Base-by-base conservation (phyloP, 1,140 invertebrate species). In the Drosophila bocki region DNA sequence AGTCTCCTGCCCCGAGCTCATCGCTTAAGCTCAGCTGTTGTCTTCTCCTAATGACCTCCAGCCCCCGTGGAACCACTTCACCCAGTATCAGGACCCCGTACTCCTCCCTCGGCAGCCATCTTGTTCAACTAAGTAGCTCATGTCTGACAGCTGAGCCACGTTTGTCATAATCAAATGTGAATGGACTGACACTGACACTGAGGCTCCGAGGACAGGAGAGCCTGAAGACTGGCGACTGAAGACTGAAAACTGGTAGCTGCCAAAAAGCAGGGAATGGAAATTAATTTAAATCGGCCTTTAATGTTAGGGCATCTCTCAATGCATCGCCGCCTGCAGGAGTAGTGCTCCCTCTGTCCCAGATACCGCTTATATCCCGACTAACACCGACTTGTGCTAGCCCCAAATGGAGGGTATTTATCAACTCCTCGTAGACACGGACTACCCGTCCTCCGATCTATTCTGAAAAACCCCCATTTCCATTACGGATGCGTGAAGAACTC, bases 211-310 rank as follows among this genome's bases (percentile, higher is more conserved):
- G 15, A 45, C 77, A 51, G 63, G 32, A 54, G 45, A 29, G 51
- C 47, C 35, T 29, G 44, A 33, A 41, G 26, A 50, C 57, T 47
- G 57, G 41, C 17, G 53, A 32, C 61, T 12, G 13, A 7, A n/a
- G 15, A 51, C 61, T 65, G 56, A 72, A 81, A 80, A 81, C 79
- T 78, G 67, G 80, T 80, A 82, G 80, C 59, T 75, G 78, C 81
- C 78, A 74, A 65, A 67, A 68, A 80, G 57, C 75, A 77, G 60
- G 70, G 81, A 87, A 60, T 65, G 69, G 67, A 87, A 92, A 92
- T 92, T 92, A 83, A 83, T 91, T 92, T 90, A 92, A 92, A 92
- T 92, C 83, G 84, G 68, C 75, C 85, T 92, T 90, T 92, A 84
- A 92, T 92, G 84, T 88, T 86, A 90, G 86, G 91, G 79, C 82